phyloP scores from a whole-genome alignment of 1,140 invertebrate genomes.

The Pygmarrhopalites habei region DNA sequence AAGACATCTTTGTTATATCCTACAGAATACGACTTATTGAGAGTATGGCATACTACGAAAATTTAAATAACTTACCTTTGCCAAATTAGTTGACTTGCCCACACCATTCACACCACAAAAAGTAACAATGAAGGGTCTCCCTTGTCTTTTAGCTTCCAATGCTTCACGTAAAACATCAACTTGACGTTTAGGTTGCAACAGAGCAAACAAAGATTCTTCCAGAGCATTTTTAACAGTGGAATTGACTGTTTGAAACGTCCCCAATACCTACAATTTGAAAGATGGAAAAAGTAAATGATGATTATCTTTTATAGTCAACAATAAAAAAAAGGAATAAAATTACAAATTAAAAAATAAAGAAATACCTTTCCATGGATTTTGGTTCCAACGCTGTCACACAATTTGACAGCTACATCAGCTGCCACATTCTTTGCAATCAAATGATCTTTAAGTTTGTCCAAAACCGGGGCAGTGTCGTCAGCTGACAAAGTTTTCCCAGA shows the following conservation, averaged over 20 bases:
- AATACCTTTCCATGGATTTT: conserved; percentile 87
- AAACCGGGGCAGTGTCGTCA: conserved; percentile 69
- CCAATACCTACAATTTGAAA: conserved; percentile 51
- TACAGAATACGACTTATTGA: too few species aligned
- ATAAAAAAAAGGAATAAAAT: not conserved
- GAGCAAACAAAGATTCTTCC: conserved; percentile 76
- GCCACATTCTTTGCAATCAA: conserved; percentile 97
- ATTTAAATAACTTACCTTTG: too few species aligned
- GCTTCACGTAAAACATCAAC: conserved; percentile 97
- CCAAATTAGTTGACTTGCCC: conserved; percentile 98
- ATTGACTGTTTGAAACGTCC: conserved; percentile 86
- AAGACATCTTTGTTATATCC: too few species aligned
- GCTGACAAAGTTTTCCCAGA: conserved; percentile 65
- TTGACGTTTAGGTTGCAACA: conserved; percentile 86
- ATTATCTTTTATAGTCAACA: too few species aligned
- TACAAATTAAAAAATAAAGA: conserved; percentile 22
- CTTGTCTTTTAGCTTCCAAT: conserved; percentile 71
- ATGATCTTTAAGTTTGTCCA: conserved; percentile 95
- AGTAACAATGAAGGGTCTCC: conserved; percentile 86
- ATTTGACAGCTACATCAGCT: conserved; percentile 83
- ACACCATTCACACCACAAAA: conserved; percentile 99
- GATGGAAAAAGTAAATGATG: not conserved
- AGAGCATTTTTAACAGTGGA: conserved; percentile 72
- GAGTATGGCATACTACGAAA: too few species aligned
- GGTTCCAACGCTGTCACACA: conserved; percentile 87